Conservation (phyloP, 2,888 invertebrate genomes). For the Autographa gamma region DNA sequence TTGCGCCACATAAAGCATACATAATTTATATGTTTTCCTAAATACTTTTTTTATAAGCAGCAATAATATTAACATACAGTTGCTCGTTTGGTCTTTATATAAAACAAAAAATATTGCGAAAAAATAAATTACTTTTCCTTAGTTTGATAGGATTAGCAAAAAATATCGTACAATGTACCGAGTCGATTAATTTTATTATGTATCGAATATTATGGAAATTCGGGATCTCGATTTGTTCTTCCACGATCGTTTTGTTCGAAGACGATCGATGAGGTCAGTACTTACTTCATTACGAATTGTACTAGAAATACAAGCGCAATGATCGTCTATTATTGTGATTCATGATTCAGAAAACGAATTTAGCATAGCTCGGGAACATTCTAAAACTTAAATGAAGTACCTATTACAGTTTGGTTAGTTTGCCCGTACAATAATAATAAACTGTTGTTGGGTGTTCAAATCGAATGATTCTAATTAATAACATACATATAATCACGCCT, state of each 20-base stretch:
- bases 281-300: slow-evolving; percentile 33
- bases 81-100: not conserved
- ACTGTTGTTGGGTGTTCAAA: slow-evolving; percentile 53
- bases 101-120: not conserved
- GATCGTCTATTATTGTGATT: slow-evolving; percentile 68
- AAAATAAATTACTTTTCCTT: not conserved
- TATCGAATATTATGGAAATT: no score
- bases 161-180: not conserved
- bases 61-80: slow-evolving; percentile 23
- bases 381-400: slow-evolving; percentile 65
- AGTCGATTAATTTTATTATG: no score
- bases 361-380: slow-evolving; percentile 71
- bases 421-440: slow-evolving; percentile 53
- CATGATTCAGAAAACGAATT: slow-evolving; percentile 76
- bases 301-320: slow-evolving; percentile 59
- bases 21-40: slow-evolving; percentile 62
- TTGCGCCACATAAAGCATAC: slow-evolving; percentile 68
- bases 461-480: slow-evolving; percentile 74
- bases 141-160: not conserved
- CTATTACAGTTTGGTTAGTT: slow-evolving; percentile 57
- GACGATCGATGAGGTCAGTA: slow-evolving; percentile 39
- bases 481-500: no score
- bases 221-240: not conserved
- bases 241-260: slow-evolving; percentile 9
- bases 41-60: slow-evolving; percentile 44